Conservation (phyloP, 1,140 invertebrate species). For the Delia radicum region DNA sequence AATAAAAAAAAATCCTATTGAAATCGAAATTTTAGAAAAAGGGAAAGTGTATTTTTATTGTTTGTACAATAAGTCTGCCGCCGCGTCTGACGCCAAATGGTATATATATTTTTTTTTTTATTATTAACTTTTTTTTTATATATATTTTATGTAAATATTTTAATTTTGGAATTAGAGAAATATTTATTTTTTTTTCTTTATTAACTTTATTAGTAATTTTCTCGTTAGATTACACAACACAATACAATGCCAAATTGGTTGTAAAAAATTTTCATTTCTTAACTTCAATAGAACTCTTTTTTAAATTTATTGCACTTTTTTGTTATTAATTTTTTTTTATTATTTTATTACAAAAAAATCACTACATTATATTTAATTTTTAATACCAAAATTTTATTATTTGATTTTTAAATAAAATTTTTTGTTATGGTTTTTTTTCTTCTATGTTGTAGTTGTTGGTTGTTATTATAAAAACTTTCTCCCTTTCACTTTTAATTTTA, state of each 20-base stretch:
- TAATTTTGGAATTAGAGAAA: background rate
- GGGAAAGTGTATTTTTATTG: background rate
- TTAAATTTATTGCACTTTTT: background rate
- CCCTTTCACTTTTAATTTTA: background rate
- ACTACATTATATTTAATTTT: too few relatives aligned
- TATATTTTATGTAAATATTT: background rate
- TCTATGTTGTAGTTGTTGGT: background rate
- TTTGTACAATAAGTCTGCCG: constrained; percentile 10
- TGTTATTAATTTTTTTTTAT: too few relatives aligned
- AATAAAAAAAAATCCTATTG: background rate
- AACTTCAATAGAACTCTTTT: background rate
- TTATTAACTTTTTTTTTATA: background rate
- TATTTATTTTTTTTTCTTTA: background rate
- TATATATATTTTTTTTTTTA: background rate
- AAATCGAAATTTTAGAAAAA: background rate
- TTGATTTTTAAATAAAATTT: background rate
- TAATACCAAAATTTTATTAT: background rate
- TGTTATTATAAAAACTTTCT: background rate
- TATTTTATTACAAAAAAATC: too few relatives aligned
- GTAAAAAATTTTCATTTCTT: background rate
- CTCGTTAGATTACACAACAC: constrained; percentile 5
- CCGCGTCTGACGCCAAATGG: constrained; percentile 17
- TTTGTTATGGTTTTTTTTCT: background rate
- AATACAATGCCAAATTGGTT: background rate
- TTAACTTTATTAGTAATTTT: background rate